Conservation (phyloP, 2,113 vertebrate genomes). For the Ictidomys tridecemlineatus region DNA sequence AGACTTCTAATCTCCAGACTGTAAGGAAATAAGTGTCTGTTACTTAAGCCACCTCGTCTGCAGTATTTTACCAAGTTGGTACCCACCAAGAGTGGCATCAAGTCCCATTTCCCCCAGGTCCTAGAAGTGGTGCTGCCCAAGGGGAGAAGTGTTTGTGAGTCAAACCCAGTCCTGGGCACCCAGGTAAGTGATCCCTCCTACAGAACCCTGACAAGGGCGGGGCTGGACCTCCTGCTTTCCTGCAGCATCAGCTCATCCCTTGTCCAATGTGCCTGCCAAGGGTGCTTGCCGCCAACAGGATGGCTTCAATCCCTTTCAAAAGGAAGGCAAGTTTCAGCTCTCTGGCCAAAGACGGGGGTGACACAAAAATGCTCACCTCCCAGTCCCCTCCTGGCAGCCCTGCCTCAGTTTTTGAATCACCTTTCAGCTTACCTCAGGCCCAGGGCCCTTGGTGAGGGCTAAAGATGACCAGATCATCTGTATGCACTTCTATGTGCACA, state of each 20-base stretch:
- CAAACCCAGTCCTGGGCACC: not conserved
- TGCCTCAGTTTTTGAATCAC: not conserved
- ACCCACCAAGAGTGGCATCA: not conserved
- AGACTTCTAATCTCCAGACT: not conserved
- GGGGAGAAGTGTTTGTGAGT: not conserved
- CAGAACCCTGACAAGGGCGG: not conserved
- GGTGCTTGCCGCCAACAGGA: not conserved
- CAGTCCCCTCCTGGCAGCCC: not conserved
- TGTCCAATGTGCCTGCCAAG: not conserved
- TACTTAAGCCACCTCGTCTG: not conserved
- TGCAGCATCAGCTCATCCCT: not conserved
- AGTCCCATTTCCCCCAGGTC: not conserved
- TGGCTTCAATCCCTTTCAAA: not conserved
- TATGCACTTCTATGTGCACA: fast-evolving
- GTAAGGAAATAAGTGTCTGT: not conserved
- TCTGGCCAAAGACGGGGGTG: not conserved
- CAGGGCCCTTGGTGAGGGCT: not conserved
- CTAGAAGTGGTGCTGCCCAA: not conserved
- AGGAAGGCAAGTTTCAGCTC: not conserved
- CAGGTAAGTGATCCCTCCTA: not conserved
- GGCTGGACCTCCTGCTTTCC: not conserved
- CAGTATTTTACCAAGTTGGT: not conserved
- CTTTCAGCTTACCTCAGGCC: not conserved
- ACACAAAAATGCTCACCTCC: not conserved
- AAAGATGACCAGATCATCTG: not conserved